These are phyloP conservation scores for Enteromius paludinosus DNA, from an alignment of 2,797 vertebrate genomes.

Conservation along the genomic window DNA sequence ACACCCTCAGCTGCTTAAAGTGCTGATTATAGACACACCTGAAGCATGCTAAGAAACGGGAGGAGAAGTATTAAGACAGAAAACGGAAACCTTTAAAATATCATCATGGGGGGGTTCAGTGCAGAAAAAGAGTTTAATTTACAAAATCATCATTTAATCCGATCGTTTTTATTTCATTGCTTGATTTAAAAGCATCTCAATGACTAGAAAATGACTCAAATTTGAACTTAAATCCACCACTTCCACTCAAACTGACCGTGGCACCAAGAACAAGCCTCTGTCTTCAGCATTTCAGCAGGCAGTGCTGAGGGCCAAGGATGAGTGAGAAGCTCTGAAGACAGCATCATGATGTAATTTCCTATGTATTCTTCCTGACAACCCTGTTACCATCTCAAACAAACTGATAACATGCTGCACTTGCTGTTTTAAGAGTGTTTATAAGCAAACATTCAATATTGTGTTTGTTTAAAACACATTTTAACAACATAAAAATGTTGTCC, in stretches of 20 bases:
- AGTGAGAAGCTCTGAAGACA: constrained; percentile 10
- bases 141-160: background rate
- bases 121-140: background rate
- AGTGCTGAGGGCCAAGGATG: background rate
- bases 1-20: constrained; percentile 23
- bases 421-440: background rate
- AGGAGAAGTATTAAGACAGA: background rate
- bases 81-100: background rate
- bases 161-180: background rate
- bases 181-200: background rate
- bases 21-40: constrained; percentile 11
- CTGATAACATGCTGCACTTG: constrained; percentile 59
- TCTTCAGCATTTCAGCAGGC: background rate
- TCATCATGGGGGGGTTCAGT: background rate
- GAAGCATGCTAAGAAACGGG: background rate
- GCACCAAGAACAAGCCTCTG: constrained; percentile 8
- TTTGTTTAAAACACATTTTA: background rate
- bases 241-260: background rate
- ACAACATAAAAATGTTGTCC: background rate
- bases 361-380: constrained; percentile 69
- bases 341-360: constrained; percentile 72
- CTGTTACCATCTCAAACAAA: constrained; percentile 69
- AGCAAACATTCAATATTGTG: background rate
- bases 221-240: background rate
- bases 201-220: background rate